These are phyloP conservation scores for Nyctalus aviator DNA, from an alignment of 2,797 vertebrate species.

Conservation along the genomic window DNA sequence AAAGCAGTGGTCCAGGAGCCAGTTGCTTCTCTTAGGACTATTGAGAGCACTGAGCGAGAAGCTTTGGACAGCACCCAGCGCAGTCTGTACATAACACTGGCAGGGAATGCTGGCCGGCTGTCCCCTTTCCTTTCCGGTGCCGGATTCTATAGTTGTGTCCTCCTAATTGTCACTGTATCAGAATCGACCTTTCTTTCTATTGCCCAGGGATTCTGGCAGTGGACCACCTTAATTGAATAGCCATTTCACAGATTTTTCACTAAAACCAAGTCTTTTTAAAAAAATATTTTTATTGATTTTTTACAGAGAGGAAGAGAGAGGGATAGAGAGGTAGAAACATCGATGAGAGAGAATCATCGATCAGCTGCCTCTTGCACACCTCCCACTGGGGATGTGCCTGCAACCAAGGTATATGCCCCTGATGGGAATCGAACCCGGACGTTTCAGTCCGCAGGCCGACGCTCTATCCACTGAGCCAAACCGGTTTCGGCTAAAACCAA, in stretches of 20 bases:
- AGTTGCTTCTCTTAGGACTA: neutral
- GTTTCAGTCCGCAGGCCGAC: no score
- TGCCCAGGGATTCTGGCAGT: neutral
- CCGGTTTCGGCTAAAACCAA: neutral
- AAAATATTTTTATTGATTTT: no score
- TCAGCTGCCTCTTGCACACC: no score
- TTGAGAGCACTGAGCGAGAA: neutral
- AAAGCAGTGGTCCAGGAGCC: neutral
- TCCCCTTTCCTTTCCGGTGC: neutral
- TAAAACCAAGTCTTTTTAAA: neutral
- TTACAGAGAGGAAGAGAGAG: no score
- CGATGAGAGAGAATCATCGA: no score
- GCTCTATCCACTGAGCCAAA: no score
- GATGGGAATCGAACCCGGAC: no score
- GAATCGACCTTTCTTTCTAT: slow-evolving; percentile 23
- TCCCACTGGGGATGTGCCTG: no score
- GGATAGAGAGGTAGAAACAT: no score
- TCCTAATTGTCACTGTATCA: neutral
- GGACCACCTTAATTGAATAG: slow-evolving; percentile 29
- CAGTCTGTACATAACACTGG: accelerated
- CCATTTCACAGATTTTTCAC: slow-evolving; percentile 27
- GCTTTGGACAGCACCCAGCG: neutral
- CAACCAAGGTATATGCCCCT: no score
- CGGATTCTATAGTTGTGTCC: neutral
- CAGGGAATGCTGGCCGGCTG: accelerated